Evolutionary conservation across 2,888 invertebrate genomes (phyloP), one percentile per base, ranked within the genome.

Genomic region (Brachynemurus nebulosus): DNA sequence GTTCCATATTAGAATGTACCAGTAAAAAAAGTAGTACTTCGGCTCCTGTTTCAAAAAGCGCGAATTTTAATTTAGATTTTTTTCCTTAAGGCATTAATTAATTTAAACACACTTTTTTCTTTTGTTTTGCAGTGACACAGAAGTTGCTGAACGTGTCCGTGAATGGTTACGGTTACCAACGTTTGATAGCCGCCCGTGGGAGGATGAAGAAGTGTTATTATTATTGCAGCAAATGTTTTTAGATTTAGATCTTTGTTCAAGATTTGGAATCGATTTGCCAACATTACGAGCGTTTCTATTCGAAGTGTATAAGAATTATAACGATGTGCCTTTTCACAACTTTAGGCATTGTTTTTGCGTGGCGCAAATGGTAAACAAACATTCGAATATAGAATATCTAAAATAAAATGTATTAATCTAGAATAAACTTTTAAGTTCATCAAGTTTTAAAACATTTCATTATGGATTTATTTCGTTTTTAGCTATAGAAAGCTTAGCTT

Each of bases 311-410:
- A 80, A 80, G 62, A 79, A 81, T 62, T 86, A 86, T 70, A 80
- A 86, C 66, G 84, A 84, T 65, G 86, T 86, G 59, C 86, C 86
- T 48, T 86, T 86, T 66, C 86, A 86, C 65, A 86, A 86, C 67
- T 86, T 86, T 65, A 73, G 85, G 52, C 86, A 86, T 60, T 85
- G 84, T 64, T 86, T 86, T 66, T 86, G 86, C 68, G 86, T 86
- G 51, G 77, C 86, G 47, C 86, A 86, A 70, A 86, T 86, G 86
- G 86, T 84, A 66, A 69, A n/a, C n/a, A n/a, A n/a, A n/a, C n/a
- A n/a, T n/a, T n/a, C n/a, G n/a, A n/a, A n/a, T n/a, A n/a, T n/a
- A n/a, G n/a, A n/a, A n/a, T n/a, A n/a, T n/a, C n/a, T n/a, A n/a
- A n/a, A n/a, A n/a, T n/a, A n/a, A n/a, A n/a, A n/a, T n/a, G n/a